These are phyloP conservation scores for Heteropelma amictum DNA, from an alignment of 2,888 invertebrate genomes.

Conservation along the genomic window DNA sequence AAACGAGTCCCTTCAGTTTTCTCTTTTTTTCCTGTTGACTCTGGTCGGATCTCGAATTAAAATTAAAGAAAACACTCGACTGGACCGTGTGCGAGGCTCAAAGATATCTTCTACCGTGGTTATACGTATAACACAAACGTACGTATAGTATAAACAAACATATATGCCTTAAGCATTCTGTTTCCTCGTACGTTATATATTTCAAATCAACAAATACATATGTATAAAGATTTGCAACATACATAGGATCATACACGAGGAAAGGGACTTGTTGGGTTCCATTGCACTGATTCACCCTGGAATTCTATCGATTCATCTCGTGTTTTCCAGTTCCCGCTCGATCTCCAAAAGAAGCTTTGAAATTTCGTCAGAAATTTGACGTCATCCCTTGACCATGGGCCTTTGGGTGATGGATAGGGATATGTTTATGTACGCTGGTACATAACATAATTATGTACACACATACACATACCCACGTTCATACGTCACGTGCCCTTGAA, in stretches of 20 bases:
- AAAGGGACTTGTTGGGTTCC: constrained; percentile 36
- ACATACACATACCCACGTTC: neutral
- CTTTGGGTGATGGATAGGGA: neutral
- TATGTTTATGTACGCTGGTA: neutral
- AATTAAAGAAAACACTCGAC: constrained; percentile 6
- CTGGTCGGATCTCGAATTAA: neutral
- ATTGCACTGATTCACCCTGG: constrained; percentile 51
- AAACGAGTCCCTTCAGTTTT: constrained; percentile 34
- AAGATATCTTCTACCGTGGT: neutral
- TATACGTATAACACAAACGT: neutral
- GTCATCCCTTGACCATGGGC: neutral
- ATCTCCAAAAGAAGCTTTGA: constrained; percentile 4
- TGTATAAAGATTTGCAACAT: too few relatives aligned
- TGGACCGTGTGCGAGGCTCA: neutral
- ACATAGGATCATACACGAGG: neutral
- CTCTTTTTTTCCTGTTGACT: constrained; percentile 21
- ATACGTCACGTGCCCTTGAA: neutral
- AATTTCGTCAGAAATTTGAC: constrained; percentile 35
- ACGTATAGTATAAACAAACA: neutral
- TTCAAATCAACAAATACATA: constrained; percentile 4
- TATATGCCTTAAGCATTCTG: neutral
- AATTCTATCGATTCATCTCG: constrained; percentile 34
- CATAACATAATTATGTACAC: neutral
- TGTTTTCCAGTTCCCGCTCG: constrained; percentile 28
- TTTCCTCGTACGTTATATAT: constrained; percentile 3